Base-by-base conservation (phyloP, 2,113 vertebrate species). In the Pavo muticus region DNA sequence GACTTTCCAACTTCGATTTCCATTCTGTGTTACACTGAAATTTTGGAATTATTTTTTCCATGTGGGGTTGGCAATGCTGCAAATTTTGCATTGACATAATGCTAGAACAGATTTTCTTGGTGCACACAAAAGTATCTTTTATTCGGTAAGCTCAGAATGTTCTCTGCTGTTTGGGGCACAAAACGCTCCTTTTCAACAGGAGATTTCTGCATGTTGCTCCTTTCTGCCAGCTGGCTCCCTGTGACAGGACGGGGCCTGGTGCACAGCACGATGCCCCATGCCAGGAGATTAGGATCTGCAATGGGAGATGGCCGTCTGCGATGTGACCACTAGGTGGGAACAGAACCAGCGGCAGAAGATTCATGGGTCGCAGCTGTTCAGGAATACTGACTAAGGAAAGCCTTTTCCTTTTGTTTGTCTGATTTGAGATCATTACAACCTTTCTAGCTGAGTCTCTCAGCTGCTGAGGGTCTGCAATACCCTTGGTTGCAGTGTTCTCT, bases 291-390 rank as follows among this genome's bases (percentile, higher is more conserved):
- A 10, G 21, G 14, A 76, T 10, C 10, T 4, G 50, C 14, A 8
- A 15, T 1, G n/a, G 17, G 19, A 7, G 16, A 7, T 76, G 92
- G 85, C 13, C 59, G 37, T 80, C 35, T 61, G 19, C 10, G 14
- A 71, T 60, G 68, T 39, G 79, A 80, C 89, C 91, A 23, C 91
- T 84, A 94, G 93, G 61, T 88, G 91, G 94, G 56, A 85, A 94
- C 13, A 75, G 35, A 73, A 56, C 57, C 81, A 25, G 71, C 1
- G 18, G 67, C 60, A 8, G 44, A 14, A 16, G 32, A 2, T 30
- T 1, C 35, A 7, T 1, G 24, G 56, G 9, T 5, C 17, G 3
- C 21, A 54, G 17, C 29, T 13, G 2, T 3, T 1, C 32, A 13
- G 63, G 9, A 39, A 27, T 2, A 44, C 19, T 2, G 6, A 8